Conservation (phyloP, 1,140 invertebrate genomes). For the Calycopis cecrops region DNA sequence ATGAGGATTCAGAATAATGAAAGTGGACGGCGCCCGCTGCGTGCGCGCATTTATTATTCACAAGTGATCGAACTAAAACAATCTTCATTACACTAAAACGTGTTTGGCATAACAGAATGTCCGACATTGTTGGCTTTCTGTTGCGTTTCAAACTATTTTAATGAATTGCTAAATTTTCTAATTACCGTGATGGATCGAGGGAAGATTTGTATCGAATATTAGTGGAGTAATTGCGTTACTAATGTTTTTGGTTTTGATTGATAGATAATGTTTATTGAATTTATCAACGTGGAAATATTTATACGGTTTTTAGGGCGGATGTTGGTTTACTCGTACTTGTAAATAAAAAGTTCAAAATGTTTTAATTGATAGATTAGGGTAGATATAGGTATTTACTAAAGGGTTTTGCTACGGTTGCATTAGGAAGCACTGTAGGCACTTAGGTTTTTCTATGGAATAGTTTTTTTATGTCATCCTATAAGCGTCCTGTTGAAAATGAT, state of each 20-base stretch:
- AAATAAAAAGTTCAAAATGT: too few relatives aligned
- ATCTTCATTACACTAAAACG: slow-evolving; percentile 71
- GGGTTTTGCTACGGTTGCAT: too few relatives aligned
- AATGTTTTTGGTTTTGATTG: slow-evolving; percentile 11
- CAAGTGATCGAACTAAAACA: slow-evolving; percentile 54
- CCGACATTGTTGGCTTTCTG: not conserved
- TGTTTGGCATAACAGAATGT: slow-evolving; percentile 51
- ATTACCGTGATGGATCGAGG: slow-evolving; percentile 42
- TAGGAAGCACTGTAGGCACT: too few relatives aligned
- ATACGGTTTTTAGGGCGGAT: too few relatives aligned
- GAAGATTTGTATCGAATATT: slow-evolving; percentile 13
- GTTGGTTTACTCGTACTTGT: too few relatives aligned
- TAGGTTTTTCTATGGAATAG: too few relatives aligned
- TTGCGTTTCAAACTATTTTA: slow-evolving; percentile 18
- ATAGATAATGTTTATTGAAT: slow-evolving; percentile 3
- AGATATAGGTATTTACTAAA: too few relatives aligned
- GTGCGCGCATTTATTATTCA: slow-evolving; percentile 73
- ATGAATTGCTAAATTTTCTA: slow-evolving; percentile 62
- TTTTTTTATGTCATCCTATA: too few relatives aligned
- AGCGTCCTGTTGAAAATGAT: too few relatives aligned
- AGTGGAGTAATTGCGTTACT: slow-evolving; percentile 2
- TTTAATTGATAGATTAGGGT: too few relatives aligned
- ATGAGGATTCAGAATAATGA: slow-evolving; percentile 73
- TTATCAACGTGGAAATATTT: not conserved
- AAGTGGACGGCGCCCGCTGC: slow-evolving; percentile 57